phyloP scores from a whole-genome alignment of 2,888 invertebrate species.

The Caenorhabditis wallacei region DNA sequence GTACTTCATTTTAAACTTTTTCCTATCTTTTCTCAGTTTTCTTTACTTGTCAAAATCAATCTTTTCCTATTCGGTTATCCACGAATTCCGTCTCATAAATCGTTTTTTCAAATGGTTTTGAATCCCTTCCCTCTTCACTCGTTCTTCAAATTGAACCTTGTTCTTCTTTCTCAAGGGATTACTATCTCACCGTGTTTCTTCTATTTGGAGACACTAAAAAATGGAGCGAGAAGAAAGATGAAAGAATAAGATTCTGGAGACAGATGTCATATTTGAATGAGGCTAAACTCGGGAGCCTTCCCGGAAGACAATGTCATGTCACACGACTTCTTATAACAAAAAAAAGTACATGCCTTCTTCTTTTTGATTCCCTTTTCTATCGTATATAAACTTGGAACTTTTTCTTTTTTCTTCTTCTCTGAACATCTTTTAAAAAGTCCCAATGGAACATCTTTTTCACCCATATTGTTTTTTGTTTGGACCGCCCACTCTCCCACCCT shows the following conservation, averaged over 20 bases:
- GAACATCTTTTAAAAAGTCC: slow-evolving; percentile 26
- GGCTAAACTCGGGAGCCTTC: background rate
- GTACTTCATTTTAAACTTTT: slow-evolving; percentile 14
- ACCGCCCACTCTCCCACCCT: background rate
- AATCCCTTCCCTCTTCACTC: slow-evolving; percentile 18
- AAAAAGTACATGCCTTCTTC: slow-evolving; percentile 39
- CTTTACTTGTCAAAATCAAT: slow-evolving; percentile 46
- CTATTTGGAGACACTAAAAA: slow-evolving; percentile 25
- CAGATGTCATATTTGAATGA: slow-evolving; percentile 55
- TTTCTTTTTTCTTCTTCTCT: slow-evolving; percentile 35
- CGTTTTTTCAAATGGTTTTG: slow-evolving; percentile 47
- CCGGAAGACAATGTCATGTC: slow-evolving; percentile 62
- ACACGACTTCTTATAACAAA: slow-evolving; percentile 44
- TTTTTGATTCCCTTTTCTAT: slow-evolving; percentile 41
- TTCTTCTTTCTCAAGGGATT: slow-evolving; percentile 40
- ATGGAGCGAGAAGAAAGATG: slow-evolving; percentile 40
- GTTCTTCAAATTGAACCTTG: slow-evolving; percentile 43
- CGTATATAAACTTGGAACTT: slow-evolving; percentile 41
- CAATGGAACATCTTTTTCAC: slow-evolving; percentile 32
- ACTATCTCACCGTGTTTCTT: slow-evolving; percentile 50
- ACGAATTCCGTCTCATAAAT: slow-evolving; percentile 45
- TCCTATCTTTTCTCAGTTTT: background rate
- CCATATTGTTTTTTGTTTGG: slow-evolving; percentile 41
- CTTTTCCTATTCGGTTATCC: slow-evolving; percentile 30
- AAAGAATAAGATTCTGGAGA: slow-evolving; percentile 58